phyloP scores from a whole-genome alignment of 1,140 invertebrate species.

The Danaus melanippus region DNA sequence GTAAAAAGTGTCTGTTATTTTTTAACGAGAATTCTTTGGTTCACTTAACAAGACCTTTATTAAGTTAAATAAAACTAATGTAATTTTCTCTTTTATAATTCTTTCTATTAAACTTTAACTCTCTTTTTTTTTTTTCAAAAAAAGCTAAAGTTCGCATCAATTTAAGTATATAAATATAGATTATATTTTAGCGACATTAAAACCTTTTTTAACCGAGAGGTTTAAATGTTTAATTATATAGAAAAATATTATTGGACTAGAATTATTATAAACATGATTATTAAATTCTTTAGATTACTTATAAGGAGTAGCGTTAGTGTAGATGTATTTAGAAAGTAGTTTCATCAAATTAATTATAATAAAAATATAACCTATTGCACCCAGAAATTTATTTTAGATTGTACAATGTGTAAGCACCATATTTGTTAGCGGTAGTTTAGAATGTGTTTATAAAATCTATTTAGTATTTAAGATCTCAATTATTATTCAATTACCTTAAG shows the following conservation, averaged over 20 bases:
- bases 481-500: constrained; percentile 20
- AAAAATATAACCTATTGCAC: constrained; percentile 27
- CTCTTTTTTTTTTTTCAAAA: too few species aligned
- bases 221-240: too few species aligned
- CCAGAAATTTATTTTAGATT: constrained; percentile 22
- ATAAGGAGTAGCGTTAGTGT: constrained; percentile 1
- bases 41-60: constrained; percentile 3
- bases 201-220: too few species aligned
- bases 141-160: too few species aligned
- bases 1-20: not conserved
- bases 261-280: too few species aligned
- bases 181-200: too few species aligned
- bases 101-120: too few species aligned
- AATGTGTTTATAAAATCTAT: constrained; percentile 21
- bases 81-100: too few species aligned
- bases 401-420: constrained; percentile 25
- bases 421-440: constrained; percentile 29
- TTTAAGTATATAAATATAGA: too few species aligned
- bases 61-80: not conserved
- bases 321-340: constrained; percentile 12
- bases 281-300: too few species aligned
- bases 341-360: constrained; percentile 13
- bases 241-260: too few species aligned
- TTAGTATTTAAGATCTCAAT: constrained; percentile 14
- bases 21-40: constrained; percentile 7